Base-by-base conservation (phyloP, 2,888 invertebrate genomes). In the Boloria euphrosyne region DNA sequence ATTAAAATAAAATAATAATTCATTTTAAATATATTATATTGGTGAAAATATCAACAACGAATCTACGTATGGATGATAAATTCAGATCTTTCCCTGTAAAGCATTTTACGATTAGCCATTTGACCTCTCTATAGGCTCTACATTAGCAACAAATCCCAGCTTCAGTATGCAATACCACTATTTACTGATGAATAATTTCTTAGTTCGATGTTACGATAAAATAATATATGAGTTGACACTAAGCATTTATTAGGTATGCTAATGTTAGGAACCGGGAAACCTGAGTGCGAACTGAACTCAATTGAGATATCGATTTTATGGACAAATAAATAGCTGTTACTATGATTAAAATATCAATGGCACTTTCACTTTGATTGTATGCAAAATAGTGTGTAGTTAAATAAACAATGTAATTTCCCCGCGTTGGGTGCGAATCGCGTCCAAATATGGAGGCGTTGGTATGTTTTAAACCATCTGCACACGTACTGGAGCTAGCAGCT, bases 341-440 rank as follows among this genome's bases (percentile, higher is more conserved):
- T 73, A 69, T 80, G 86, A 90, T 90, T 90, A 90, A 87, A 90
- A 87, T 89, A 89, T 89, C 89, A 87, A 85, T 85, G 80, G 80
- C 61, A 76, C 90, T 91, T 91, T 91, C 90, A 80, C 89, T 78
- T 73, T 85, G 85, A 89, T 91, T 91, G 90, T 90, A 90, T 89
- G 89, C 91, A 86, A 90, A 91, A 83, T 82, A 84, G 78, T 78
- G 77, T 78, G 77, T 76, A 80, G 78, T 79, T 79, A 78, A 80
- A 81, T 78, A 79, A 78, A 79, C 80, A 79, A 78, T 78, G 79
- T 78, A 80, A 78, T 82, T 83, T 80, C 78, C 78, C 75, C 71
- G 69, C 68, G 73, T 72, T 71, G 75, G 74, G 76, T 71, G 78
- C 76, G 76, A 76, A 78, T 74, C 73, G 68, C 68, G 66, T 27